These are phyloP conservation scores for Onchidella celtica DNA, from an alignment of 2,888 invertebrate genomes.

Conservation along the genomic window DNA sequence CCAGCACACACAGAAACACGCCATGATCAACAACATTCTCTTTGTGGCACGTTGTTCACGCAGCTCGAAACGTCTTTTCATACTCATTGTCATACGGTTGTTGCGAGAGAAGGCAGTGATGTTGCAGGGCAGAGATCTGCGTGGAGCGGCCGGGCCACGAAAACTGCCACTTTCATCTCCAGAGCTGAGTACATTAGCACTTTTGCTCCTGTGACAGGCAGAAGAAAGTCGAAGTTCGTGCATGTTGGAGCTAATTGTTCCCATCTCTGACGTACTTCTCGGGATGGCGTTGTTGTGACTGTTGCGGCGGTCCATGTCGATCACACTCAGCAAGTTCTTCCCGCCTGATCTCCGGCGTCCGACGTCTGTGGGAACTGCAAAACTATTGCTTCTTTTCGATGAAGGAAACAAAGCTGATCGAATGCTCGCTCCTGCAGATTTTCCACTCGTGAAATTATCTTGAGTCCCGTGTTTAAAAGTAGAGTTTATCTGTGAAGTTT, in stretches of 20 bases:
- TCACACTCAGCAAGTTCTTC: background rate
- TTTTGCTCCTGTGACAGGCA: slow-evolving; percentile 49
- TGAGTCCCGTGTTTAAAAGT: background rate
- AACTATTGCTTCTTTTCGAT: slow-evolving; percentile 37
- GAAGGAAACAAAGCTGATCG: background rate
- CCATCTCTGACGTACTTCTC: slow-evolving; percentile 1
- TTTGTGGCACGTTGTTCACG: slow-evolving; percentile 79
- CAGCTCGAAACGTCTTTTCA: slow-evolving; percentile 73
- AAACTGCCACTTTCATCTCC: slow-evolving; percentile 14
- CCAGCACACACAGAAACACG: slow-evolving; percentile 80
- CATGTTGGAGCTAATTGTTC: background rate
- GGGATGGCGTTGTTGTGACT: slow-evolving; percentile 29
- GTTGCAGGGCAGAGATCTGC: slow-evolving; percentile 53
- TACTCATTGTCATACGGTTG: slow-evolving; percentile 58
- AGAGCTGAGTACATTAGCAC: slow-evolving; percentile 53
- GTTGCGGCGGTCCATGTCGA: slow-evolving; percentile 29
- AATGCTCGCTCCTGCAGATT: background rate
- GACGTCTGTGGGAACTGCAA: background rate
- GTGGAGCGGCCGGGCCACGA: slow-evolving; percentile 39
- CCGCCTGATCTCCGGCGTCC: background rate
- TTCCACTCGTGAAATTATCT: background rate
- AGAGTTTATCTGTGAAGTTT: background rate
- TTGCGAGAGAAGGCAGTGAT: slow-evolving; percentile 43
- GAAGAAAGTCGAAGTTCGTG: slow-evolving; percentile 1
- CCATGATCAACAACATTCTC: slow-evolving; percentile 80